Evolutionary conservation across 1,140 invertebrate species (phyloP).

Genomic region (Euwallacea fornicatus): DNA sequence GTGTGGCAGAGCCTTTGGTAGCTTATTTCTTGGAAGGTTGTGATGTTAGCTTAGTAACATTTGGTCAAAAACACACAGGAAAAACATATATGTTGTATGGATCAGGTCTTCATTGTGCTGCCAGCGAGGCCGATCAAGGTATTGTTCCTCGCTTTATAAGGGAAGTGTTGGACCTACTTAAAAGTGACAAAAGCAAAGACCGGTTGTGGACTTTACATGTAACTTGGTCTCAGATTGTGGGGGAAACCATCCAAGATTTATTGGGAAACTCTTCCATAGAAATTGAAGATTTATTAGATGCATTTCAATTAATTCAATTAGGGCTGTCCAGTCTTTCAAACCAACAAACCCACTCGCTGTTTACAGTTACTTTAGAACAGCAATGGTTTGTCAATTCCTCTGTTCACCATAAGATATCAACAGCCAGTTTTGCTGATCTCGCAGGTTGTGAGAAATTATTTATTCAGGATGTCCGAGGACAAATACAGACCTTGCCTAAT

Average conservation of each 20-base stretch:
- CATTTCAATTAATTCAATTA: conserved; percentile 52
- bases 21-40: conserved; percentile 69
- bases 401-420: conserved; percentile 63
- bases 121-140: conserved; percentile 72
- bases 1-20: conserved; percentile 58
- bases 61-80: conserved; percentile 75
- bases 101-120: conserved; percentile 67
- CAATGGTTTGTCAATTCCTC: conserved; percentile 63
- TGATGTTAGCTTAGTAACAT: conserved; percentile 73
- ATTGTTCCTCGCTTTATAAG: conserved; percentile 74
- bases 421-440: conserved; percentile 70
- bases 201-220: conserved; percentile 64
- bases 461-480: conserved; percentile 50
- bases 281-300: conserved; percentile 50
- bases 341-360: conserved; percentile 59
- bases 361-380: conserved; percentile 69
- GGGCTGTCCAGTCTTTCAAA: conserved; percentile 53
- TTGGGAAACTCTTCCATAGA: conserved; percentile 49
- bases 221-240: conserved; percentile 65
- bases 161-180: conserved; percentile 70
- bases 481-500: conserved; percentile 54
- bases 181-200: conserved; percentile 53
- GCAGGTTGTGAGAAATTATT: conserved; percentile 61
- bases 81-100: conserved; percentile 81
- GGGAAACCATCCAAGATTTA: conserved; percentile 52